Conservation (phyloP, 2,797 vertebrate species). For the Myiotriccus ornatus region DNA sequence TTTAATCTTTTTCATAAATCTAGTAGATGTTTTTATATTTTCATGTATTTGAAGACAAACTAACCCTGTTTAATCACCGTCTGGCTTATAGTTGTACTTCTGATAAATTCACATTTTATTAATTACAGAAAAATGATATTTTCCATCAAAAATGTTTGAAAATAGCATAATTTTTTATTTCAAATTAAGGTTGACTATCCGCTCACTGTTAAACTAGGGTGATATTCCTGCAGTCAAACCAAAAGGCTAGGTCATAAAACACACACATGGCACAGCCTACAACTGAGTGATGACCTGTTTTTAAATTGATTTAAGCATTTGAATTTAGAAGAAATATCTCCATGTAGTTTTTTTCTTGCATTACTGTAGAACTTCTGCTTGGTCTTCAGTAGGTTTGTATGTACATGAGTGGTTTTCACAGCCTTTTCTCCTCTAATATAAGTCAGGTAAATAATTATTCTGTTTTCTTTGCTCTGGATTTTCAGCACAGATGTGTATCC, state of each 20-base stretch:
- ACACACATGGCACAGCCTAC: rapidly evolving
- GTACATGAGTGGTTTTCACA: neutral
- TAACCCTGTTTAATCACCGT: neutral
- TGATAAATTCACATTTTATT: neutral
- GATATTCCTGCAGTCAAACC: neutral
- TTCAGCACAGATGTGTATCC: neutral
- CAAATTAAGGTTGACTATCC: neutral
- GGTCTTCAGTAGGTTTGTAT: neutral
- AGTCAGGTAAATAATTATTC: neutral
- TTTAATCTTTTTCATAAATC: neutral
- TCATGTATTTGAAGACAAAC: neutral
- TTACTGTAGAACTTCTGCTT: neutral
- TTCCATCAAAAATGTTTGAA: neutral
- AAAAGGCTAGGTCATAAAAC: neutral
- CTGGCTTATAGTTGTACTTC: neutral
- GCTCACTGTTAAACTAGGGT: neutral
- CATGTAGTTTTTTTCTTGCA: neutral
- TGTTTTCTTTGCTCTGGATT: neutral
- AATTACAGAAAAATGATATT: neutral
- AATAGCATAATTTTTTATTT: neutral
- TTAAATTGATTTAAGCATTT: neutral
- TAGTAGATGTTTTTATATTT: neutral
- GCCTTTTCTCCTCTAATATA: neutral
- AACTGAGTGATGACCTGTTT: neutral
- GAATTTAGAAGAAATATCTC: neutral